Evolutionary conservation across 2,888 invertebrate species (phyloP).

Genomic region (Cordilura impudica): DNA sequence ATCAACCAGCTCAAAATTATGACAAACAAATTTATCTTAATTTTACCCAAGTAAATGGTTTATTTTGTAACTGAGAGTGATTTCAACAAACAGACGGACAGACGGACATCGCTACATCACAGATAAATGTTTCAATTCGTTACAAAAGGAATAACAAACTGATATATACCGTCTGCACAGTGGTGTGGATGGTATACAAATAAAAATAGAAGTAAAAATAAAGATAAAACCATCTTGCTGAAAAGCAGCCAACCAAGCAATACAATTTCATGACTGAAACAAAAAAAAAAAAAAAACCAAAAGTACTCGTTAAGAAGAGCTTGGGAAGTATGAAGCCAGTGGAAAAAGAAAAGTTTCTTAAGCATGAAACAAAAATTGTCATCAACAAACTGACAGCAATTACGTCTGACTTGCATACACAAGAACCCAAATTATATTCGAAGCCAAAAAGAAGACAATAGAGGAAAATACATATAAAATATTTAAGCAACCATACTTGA

Average conservation of each 20-base stretch:
- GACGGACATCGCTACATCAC: too few species aligned
- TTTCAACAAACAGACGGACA: too few species aligned
- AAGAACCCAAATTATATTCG: conserved; percentile 7
- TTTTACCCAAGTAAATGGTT: too few species aligned
- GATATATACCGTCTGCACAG: too few species aligned
- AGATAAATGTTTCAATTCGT: background rate
- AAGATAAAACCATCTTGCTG: too few species aligned
- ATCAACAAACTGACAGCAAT: conserved; percentile 47
- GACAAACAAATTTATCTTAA: too few species aligned
- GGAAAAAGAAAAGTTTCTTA: conserved; percentile 45
- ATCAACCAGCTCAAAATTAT: too few species aligned
- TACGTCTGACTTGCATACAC: conserved; percentile 33
- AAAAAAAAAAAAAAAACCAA: background rate
- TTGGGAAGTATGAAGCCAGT: background rate
- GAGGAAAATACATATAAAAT: background rate
- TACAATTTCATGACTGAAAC: background rate
- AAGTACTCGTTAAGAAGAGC: too few species aligned
- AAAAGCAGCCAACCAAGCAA: background rate
- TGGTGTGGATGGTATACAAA: too few species aligned
- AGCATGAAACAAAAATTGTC: conserved; percentile 39
- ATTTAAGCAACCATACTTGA: background rate
- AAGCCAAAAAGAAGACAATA: background rate
- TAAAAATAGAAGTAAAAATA: too few species aligned
- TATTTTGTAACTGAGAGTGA: too few species aligned
- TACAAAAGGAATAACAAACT: background rate